These are phyloP conservation scores for Heteromormyrus szaboi DNA, from an alignment of 2,797 vertebrate species.

Conservation along the genomic window DNA sequence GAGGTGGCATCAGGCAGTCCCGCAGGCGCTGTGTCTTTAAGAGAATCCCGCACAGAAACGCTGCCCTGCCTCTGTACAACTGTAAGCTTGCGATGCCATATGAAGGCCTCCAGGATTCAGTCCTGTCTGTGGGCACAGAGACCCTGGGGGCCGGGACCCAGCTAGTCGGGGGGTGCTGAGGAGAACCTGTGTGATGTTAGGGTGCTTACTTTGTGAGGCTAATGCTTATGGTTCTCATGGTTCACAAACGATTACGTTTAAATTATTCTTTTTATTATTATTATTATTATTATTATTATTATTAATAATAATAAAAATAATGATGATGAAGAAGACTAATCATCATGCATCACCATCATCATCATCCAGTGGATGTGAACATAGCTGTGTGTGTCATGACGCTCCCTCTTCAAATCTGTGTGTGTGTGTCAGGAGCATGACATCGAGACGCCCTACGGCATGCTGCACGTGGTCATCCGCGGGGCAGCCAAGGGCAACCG, in stretches of 20 bases:
- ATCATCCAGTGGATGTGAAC: neutral
- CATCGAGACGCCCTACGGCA: slow-evolving; percentile 88
- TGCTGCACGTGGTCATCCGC: slow-evolving; percentile 90
- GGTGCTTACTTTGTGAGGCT: neutral
- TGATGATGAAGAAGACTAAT: neutral
- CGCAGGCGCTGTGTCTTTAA: neutral
- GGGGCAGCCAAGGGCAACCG: slow-evolving; percentile 90
- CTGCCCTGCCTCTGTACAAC: neutral
- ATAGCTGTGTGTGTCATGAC: neutral
- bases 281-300: neutral
- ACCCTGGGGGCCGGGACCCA: neutral
- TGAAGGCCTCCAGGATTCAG: neutral
- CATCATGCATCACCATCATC: neutral
- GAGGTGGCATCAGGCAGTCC: neutral
- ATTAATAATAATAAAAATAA: neutral
- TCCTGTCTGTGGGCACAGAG: neutral
- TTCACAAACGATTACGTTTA: neutral
- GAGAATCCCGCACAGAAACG: neutral
- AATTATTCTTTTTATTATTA: neutral
- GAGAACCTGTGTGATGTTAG: neutral
- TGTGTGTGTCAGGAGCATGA: slow-evolving; percentile 78
- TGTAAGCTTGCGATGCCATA: neutral
- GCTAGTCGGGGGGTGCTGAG: neutral
- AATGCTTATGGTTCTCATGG: neutral
- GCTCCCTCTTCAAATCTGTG: neutral